Base-by-base conservation (phyloP, 2,888 invertebrate species). In the Troilus luridus region DNA sequence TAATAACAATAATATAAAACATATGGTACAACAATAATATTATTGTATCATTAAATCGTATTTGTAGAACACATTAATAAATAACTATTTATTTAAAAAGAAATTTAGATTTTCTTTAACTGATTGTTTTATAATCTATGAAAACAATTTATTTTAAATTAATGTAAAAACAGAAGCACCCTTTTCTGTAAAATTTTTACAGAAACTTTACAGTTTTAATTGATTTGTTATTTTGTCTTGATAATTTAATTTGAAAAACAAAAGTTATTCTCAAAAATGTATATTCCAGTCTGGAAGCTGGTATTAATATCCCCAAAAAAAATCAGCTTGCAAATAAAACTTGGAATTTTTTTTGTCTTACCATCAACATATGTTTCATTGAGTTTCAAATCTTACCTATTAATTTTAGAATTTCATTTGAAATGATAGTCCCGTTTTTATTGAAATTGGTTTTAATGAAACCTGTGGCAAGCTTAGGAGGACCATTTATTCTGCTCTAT, bases 391-490 rank as follows among this genome's bases (percentile, higher is more conserved):
- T 77, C 21, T 5, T 77, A 77, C 19, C 17, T 41, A 41, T 77
- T 27, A 41, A 41, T 77, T 77, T 41, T 77, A 77, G 0, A 77
- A 77, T 77, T 27, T 41, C 41, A 77, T 41, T 41, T 17, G n/a
- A 14, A 56, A 11, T 85, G 21, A 11, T 56, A 21, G 85, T 58
- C n/a, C 56, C 85, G 0, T 5, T 85, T 8, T 56, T 85, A n/a
- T 21, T 85, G 17, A 85, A 85, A 85, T 6, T 54, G 85, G 11
- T 85, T 56, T 58, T 85, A n/a, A n/a, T 85, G 85, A 54, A 85
- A 58, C 85, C 85, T 56, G 56, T 56, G 10, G 85, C 85, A 85
- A 56, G 9, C 21, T 41, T 85, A 56, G 85, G 56, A 85, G 85
- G 3, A n/a, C 85, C 85, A 58, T 8, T 56, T 17, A 56, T 85